phyloP scores from a whole-genome alignment of 2,888 invertebrate genomes.

The Papilio elwesi region DNA sequence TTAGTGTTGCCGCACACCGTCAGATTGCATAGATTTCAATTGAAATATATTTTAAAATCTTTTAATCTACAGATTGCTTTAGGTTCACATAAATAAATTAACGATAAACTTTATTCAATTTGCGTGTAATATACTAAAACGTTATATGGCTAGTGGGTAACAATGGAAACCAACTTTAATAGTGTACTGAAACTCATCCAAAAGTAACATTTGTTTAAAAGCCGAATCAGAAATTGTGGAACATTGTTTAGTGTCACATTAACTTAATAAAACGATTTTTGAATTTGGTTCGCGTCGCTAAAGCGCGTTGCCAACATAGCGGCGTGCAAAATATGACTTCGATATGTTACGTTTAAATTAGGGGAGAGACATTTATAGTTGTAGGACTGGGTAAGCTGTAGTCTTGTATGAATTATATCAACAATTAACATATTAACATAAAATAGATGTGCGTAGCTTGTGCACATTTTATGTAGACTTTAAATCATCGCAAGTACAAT shows the following conservation, averaged over 20 bases:
- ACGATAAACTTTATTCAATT: no score
- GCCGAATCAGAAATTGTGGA: no score
- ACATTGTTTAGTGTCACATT: no score
- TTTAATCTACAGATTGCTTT: no score
- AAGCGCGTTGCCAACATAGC: conserved; percentile 8
- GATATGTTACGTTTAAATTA: conserved; percentile 15
- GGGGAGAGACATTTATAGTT: conserved; percentile 17
- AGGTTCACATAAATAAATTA: no score
- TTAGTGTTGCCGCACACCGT: no score
- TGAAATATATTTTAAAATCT: no score
- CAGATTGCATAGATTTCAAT: no score
- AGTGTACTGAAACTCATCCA: conserved; percentile 5
- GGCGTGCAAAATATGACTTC: conserved; percentile 10
- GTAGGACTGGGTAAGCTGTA: conserved; percentile 3
- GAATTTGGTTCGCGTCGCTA: not conserved
- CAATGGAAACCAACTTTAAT: no score
- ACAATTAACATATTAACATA: conserved; percentile 18
- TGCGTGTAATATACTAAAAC: not conserved
- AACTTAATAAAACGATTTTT: not conserved
- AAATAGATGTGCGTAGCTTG: not conserved
- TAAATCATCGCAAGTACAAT: no score
- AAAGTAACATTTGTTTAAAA: not conserved
- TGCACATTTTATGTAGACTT: not conserved
- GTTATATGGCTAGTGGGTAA: not conserved
- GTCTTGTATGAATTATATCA: conserved; percentile 8